These are phyloP conservation scores for Novumbra hubbsi DNA, from an alignment of 2,797 vertebrate genomes.

Conservation along the genomic window DNA sequence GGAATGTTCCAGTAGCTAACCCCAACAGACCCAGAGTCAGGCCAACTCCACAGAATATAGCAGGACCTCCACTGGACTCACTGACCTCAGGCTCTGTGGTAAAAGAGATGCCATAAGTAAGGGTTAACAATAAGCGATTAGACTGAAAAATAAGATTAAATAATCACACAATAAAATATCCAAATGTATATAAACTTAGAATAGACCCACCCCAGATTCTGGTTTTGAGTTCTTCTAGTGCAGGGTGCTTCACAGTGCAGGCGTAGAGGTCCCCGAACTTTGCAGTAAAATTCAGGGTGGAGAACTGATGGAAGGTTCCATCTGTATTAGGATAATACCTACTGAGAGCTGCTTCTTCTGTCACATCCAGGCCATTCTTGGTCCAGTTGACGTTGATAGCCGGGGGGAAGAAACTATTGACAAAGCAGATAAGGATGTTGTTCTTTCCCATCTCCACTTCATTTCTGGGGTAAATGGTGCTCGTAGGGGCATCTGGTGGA, in stretches of 20 bases:
- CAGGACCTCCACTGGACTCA: neutral
- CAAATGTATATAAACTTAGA: too few species aligned
- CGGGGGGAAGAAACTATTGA: slow-evolving; percentile 60
- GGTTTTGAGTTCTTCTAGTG: too few species aligned
- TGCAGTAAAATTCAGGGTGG: neutral
- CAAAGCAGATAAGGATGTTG: slow-evolving; percentile 64
- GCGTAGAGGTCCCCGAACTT: neutral
- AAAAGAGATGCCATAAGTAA: neutral
- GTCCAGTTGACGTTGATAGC: slow-evolving; percentile 54
- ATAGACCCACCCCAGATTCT: neutral
- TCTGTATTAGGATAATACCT: slow-evolving; percentile 23
- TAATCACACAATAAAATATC: neutral
- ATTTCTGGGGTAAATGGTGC: slow-evolving; percentile 18
- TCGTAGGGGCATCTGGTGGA: neutral
- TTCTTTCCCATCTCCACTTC: slow-evolving; percentile 49
- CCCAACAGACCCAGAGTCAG: neutral
- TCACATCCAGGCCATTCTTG: neutral
- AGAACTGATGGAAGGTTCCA: too few species aligned
- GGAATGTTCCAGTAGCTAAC: neutral
- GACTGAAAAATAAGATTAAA: too few species aligned
- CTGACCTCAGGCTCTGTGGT: neutral
- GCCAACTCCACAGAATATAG: slow-evolving; percentile 1
- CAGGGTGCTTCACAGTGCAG: neutral
- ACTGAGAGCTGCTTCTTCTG: slow-evolving; percentile 7
- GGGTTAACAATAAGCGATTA: too few species aligned